Conservation (phyloP, 2,888 invertebrate genomes). For the Synergus gifuensis region DNA sequence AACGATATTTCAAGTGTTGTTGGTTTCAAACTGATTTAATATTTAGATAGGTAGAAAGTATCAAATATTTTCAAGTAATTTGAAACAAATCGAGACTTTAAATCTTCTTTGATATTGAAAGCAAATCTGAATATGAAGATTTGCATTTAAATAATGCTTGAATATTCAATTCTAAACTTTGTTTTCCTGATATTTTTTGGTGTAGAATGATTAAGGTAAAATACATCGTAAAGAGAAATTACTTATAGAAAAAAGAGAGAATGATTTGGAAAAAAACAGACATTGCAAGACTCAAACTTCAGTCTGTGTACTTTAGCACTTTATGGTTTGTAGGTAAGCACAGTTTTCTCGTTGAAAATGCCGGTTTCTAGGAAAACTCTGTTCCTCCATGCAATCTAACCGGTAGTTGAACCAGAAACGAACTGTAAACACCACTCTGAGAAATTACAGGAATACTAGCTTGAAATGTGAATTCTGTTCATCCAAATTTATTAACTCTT, state of each 20-base stretch:
- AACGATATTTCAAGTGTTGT: too few species aligned
- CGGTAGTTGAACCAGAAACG: not conserved
- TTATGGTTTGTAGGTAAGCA: not conserved
- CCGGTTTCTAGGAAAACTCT: constrained; percentile 1
- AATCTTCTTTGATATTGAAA: too few species aligned
- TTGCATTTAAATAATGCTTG: not conserved
- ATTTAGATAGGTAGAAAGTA: too few species aligned
- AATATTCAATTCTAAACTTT: not conserved
- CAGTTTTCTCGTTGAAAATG: not conserved
- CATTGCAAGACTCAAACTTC: not conserved
- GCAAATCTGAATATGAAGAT: not conserved
- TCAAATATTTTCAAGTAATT: too few species aligned
- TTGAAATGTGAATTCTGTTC: not conserved
- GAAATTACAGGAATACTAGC: not conserved
- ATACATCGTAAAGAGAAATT: not conserved
- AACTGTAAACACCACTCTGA: not conserved
- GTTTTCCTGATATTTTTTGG: not conserved
- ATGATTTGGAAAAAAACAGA: not conserved
- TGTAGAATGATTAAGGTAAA: not conserved
- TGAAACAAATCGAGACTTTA: too few species aligned
- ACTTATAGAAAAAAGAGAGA: not conserved
- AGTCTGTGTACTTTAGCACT: not conserved
- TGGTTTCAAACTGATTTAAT: too few species aligned
- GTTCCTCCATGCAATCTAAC: not conserved
- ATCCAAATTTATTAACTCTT: not conserved